These are phyloP conservation scores for Eriocheir sinensis DNA, from an alignment of 1,140 invertebrate species.

Conservation along the genomic window DNA sequence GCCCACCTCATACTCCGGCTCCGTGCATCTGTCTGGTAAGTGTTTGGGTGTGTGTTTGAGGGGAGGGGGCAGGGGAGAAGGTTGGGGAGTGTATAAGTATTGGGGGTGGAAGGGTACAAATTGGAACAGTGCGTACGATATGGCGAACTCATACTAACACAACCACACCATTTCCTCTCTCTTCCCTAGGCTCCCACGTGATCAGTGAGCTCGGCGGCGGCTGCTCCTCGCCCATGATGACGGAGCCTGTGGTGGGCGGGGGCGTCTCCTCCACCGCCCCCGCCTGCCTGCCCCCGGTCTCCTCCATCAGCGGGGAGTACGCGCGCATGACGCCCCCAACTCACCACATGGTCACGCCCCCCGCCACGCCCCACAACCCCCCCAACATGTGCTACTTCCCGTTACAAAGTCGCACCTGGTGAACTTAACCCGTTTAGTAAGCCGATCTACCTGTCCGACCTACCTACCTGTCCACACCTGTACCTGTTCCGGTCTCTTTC, in stretches of 20 bases:
- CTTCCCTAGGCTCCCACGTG: constrained; percentile 61
- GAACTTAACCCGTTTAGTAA: not conserved
- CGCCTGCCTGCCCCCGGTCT: constrained; percentile 72
- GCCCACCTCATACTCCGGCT: constrained; percentile 66
- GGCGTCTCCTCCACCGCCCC: constrained; percentile 54
- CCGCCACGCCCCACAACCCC: constrained; percentile 69
- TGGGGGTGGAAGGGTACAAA: not conserved
- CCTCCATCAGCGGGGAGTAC: constrained; percentile 70
- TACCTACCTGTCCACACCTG: not conserved
- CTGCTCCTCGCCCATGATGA: constrained; percentile 71
- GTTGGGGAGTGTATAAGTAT: not conserved
- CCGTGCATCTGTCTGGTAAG: constrained; percentile 69
- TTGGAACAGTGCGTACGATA: not conserved
- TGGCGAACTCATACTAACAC: too few species aligned
- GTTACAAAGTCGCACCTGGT: constrained; percentile 75
- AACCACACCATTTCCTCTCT: not conserved
- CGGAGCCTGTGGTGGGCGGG: constrained; percentile 57
- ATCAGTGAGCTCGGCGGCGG: constrained; percentile 62
- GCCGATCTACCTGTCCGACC: too few species aligned
- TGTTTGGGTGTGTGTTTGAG: not conserved
- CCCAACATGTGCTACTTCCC: constrained; percentile 76
- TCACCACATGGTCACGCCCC: constrained; percentile 71
- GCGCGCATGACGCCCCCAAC: constrained; percentile 71
- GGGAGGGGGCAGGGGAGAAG: too few species aligned
- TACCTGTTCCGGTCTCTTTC: not conserved